phyloP scores from a whole-genome alignment of 2,888 invertebrate species.

The Drosophila diplacantha region DNA sequence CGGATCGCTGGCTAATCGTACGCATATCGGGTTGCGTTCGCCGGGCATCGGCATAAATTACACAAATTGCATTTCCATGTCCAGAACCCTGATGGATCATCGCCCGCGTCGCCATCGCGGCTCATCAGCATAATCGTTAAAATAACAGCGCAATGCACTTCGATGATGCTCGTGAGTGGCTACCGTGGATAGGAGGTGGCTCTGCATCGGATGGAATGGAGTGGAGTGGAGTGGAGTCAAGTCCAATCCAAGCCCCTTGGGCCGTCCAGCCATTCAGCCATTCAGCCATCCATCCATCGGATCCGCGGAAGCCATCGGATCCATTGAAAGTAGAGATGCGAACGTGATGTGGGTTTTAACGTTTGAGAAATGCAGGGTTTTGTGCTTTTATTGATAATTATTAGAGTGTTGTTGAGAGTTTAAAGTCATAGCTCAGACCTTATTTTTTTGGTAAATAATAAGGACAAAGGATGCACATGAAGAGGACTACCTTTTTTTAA shows the following conservation, averaged over 20 bases:
- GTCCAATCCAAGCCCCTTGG: conserved; percentile 16
- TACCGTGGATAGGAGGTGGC: conserved; percentile 40
- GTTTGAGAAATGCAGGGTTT: not conserved
- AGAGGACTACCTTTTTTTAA: not conserved
- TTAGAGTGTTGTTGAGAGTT: not conserved
- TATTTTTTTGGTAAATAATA: not conserved
- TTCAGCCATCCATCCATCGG: conserved; percentile 26
- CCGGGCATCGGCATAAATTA: conserved; percentile 60
- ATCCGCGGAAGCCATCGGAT: conserved; percentile 1
- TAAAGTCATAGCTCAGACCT: not conserved
- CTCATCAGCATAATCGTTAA: conserved; percentile 73
- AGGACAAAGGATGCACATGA: not conserved
- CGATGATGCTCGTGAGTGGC: conserved; percentile 59
- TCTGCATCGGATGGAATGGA: conserved; percentile 7
- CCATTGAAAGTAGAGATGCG: conserved; percentile 4
- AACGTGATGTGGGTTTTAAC: conserved; percentile 1
- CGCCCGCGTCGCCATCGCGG: conserved; percentile 59
- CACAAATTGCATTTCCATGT: conserved; percentile 76
- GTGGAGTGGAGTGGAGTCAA: conserved; percentile 24
- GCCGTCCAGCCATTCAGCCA: conserved; percentile 20
- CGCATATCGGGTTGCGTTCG: conserved; percentile 47
- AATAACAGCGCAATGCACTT: conserved; percentile 73
- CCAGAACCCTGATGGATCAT: conserved; percentile 68
- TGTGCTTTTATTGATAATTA: not conserved
- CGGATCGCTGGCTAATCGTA: conserved; percentile 66